phyloP scores from a whole-genome alignment of 37 sponge, comb jelly and placozoan species.

The Dysidea cf. avara region DNA sequence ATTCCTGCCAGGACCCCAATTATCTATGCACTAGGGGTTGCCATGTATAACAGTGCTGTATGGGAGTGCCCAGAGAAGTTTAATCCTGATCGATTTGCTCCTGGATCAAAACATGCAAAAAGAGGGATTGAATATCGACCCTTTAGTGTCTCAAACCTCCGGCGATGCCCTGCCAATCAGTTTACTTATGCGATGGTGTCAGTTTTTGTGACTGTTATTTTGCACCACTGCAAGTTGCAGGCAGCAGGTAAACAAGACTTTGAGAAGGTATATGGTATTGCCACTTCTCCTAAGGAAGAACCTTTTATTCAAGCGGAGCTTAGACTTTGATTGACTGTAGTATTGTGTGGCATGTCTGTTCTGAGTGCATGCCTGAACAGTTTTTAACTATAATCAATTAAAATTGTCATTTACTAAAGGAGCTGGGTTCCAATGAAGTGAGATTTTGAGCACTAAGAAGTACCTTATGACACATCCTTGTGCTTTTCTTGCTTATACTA shows the following conservation, averaged over 20 bases:
- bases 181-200: slow-evolving; percentile 35
- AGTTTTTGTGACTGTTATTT: slow-evolving; percentile 16
- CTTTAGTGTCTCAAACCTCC: slow-evolving; percentile 39
- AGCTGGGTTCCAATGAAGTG: too few species aligned
- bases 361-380: too few species aligned
- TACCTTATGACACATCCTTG: too few species aligned
- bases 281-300: slow-evolving; percentile 21
- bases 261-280: slow-evolving; percentile 22
- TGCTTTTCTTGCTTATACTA: too few species aligned
- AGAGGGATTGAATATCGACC: slow-evolving; percentile 39
- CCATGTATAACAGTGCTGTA: slow-evolving; percentile 15
- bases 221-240: slow-evolving; percentile 20
- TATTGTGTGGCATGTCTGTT: too few species aligned
- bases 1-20: slow-evolving; percentile 48
- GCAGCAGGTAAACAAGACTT: background rate
- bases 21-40: slow-evolving; percentile 39
- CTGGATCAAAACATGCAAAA: slow-evolving; percentile 23
- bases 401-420: too few species aligned
- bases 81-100: slow-evolving; percentile 42
- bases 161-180: slow-evolving; percentile 47
- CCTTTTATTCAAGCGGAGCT: background rate
- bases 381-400: too few species aligned
- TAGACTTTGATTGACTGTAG: too few species aligned
- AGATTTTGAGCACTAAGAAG: too few species aligned
- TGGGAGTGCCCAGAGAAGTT: slow-evolving; percentile 32